A percentile compares a stretch with the other conserved stretches of the same genome.
phyloP scores from a whole-genome alignment of 2,888 invertebrate species.

The Fragum fragum region DNA sequence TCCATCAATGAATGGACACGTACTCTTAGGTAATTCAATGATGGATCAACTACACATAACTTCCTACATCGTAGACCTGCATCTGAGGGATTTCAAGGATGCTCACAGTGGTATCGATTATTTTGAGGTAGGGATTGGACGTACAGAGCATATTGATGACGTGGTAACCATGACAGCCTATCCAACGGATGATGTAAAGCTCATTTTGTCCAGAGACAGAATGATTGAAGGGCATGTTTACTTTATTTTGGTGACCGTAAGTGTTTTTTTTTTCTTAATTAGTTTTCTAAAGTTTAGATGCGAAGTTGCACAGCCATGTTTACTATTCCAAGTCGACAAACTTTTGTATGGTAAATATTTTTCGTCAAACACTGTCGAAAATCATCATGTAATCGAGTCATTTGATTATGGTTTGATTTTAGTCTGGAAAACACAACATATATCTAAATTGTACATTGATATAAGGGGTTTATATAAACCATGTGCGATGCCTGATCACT shows the following conservation, averaged over 20 bases:
- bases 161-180: neutral
- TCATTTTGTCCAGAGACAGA: neutral
- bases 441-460: too few species aligned
- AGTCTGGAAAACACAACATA: too few species aligned
- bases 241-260: neutral
- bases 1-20: constrained; percentile 16
- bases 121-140: constrained; percentile 32
- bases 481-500: too few species aligned
- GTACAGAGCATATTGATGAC: neutral
- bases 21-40: neutral
- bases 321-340: too few species aligned
- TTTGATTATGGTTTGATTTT: too few species aligned
- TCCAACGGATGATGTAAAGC: neutral
- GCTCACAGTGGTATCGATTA: constrained; percentile 41
- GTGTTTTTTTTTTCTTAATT: too few species aligned
- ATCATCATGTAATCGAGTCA: too few species aligned
- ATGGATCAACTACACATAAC: neutral
- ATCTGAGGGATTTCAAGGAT: constrained; percentile 33
- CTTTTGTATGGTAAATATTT: too few species aligned
- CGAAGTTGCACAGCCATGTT: too few species aligned
- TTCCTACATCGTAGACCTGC: neutral
- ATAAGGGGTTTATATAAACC: too few species aligned
- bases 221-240: neutral
- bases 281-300: neutral
- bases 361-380: too few species aligned